Conservation (phyloP, 2,113 vertebrate species). For the Lophotis ruficrista region DNA sequence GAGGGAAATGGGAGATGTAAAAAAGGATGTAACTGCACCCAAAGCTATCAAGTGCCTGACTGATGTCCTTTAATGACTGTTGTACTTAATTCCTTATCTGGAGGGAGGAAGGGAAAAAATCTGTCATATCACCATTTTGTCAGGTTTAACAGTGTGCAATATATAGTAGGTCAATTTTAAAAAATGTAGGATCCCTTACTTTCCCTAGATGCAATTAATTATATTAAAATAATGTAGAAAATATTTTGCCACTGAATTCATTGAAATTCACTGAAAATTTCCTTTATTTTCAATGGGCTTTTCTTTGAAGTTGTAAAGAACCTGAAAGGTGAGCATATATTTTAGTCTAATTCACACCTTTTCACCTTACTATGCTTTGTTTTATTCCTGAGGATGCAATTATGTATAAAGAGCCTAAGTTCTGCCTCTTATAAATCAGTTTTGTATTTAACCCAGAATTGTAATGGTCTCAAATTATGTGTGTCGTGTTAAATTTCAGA, state of each 20-base stretch:
- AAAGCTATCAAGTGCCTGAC: not conserved
- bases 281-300: not conserved
- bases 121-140: not conserved
- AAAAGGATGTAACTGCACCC: not conserved
- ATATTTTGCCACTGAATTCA: not conserved
- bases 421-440: not conserved
- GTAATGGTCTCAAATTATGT: constrained; percentile 13
- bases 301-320: not conserved
- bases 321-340: not conserved
- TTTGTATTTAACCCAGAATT: constrained; percentile 7
- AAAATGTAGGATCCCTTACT: not conserved
- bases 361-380: constrained; percentile 23
- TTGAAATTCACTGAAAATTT: not conserved
- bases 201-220: not conserved
- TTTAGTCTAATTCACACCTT: constrained; percentile 11
- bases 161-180: not conserved
- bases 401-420: not conserved
- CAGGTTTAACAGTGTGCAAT: not conserved
- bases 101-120: not conserved
- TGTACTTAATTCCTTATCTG: not conserved
- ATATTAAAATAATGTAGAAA: not conserved
- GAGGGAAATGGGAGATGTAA: not conserved
- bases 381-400: not conserved
- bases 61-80: not conserved
- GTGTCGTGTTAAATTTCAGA: not conserved